Percentiles rank a stretch among this genome's conserved stretches.
Conservation (phyloP, 2,888 invertebrate genomes). For the Nymphalis urticae region DNA sequence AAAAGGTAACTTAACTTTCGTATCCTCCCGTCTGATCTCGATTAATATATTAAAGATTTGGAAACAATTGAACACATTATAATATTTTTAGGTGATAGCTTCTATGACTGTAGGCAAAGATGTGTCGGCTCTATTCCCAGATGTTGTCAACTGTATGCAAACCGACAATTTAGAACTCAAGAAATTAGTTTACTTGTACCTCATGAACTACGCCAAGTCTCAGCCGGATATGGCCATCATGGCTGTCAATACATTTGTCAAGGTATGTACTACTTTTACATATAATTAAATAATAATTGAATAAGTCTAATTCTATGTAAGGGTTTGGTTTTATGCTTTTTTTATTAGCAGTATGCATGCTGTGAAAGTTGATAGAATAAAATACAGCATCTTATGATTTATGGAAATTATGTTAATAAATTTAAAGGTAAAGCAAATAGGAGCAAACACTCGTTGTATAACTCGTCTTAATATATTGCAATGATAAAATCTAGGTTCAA, state of each 20-base stretch:
- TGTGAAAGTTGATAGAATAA: conserved; percentile 28
- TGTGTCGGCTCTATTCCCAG: conserved; percentile 98
- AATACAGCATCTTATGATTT: conserved; percentile 24
- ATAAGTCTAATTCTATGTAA: conserved; percentile 31
- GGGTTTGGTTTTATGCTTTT: conserved; percentile 36
- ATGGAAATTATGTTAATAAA: not conserved
- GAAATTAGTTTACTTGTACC: conserved; percentile 98
- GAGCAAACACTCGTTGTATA: not conserved
- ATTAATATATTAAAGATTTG: conserved; percentile 10
- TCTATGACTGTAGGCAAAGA: conserved; percentile 99
- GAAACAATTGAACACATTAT: not conserved
- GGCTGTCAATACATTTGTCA: conserved; percentile 99
- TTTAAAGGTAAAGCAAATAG: not conserved
- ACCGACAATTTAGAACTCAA: conserved; percentile 99
- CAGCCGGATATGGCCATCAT: conserved; percentile 99
- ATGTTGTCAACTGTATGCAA: conserved; percentile 99
- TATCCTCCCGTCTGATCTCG: conserved; percentile 1
- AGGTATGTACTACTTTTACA: conserved; percentile 82
- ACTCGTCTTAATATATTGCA: too few relatives aligned
- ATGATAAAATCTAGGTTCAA: too few relatives aligned
- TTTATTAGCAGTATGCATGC: conserved; percentile 40
- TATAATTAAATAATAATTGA: conserved; percentile 19
- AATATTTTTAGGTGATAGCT: conserved; percentile 91
- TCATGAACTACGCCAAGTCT: conserved; percentile 99
- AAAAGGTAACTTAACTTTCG: conserved; percentile 87